Conservation (phyloP, 2,888 invertebrate species). For the Scaptomyza cyrtandrae region DNA sequence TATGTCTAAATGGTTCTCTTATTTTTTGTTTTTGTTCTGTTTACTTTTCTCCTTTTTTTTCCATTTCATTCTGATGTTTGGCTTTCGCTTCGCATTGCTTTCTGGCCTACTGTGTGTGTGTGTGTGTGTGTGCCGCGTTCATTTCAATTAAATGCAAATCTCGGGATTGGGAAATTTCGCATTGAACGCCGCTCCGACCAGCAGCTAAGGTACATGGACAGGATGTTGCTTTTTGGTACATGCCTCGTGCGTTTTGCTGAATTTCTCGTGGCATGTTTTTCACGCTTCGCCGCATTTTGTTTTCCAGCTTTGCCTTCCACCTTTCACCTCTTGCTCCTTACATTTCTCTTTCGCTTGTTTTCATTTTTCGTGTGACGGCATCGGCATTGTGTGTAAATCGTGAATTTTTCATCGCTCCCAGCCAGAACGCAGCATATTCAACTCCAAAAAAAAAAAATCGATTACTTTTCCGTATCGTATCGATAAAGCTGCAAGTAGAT, state of each 20-base stretch:
- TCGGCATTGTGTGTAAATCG: constrained; percentile 24
- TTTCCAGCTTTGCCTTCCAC: constrained; percentile 57
- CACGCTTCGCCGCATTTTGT: constrained; percentile 76
- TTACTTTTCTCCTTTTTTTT: constrained; percentile 3
- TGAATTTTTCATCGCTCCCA: constrained; percentile 26
- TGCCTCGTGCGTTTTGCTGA: constrained; percentile 45
- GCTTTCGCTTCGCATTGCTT: constrained; percentile 41
- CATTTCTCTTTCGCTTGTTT: constrained; percentile 59
- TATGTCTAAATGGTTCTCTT: constrained; percentile 52
- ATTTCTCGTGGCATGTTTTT: constrained; percentile 74
- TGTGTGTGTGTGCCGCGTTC: constrained; percentile 51
- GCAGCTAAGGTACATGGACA: constrained; percentile 13
- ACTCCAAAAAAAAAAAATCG: constrained; percentile 19
- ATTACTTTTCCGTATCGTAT: constrained; percentile 10
- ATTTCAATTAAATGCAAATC: constrained; percentile 79
- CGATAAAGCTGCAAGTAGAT: not conserved
- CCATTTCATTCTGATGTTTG: constrained; percentile 48
- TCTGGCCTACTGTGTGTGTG: constrained; percentile 37
- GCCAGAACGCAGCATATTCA: constrained; percentile 25
- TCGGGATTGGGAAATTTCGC: constrained; percentile 56
- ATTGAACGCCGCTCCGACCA: constrained; percentile 44
- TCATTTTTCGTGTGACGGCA: constrained; percentile 42
- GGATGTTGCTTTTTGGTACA: constrained; percentile 26
- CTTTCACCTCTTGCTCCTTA: not conserved
- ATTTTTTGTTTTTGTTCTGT: not conserved